phyloP scores from a whole-genome alignment of 2,888 invertebrate genomes.

The Pandemis heparana region DNA sequence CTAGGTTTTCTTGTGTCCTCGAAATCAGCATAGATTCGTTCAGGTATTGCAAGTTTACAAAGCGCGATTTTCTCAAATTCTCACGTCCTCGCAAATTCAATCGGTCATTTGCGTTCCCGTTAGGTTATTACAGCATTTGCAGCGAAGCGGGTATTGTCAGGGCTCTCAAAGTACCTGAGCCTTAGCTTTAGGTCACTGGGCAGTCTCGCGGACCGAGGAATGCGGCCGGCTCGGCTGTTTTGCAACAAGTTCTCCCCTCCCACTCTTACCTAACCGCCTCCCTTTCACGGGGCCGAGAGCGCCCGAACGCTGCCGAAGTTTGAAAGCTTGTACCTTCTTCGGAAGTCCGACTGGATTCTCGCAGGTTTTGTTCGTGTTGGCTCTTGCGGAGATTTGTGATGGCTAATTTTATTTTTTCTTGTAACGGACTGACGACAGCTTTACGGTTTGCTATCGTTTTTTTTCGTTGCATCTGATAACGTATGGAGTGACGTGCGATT shows the following conservation, averaged over 20 bases:
- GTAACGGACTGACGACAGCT: conserved; percentile 38
- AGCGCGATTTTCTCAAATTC: neutral
- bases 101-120: conserved; percentile 28
- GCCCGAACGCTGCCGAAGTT: conserved; percentile 53
- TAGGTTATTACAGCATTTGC: conserved; percentile 18
- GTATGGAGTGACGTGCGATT: conserved; percentile 3
- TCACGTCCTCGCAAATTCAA: conserved; percentile 23
- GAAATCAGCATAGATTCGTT: conserved; percentile 11
- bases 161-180: conserved; percentile 54
- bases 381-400: conserved; percentile 47
- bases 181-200: conserved; percentile 84
- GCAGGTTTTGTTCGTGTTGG: conserved; percentile 55
- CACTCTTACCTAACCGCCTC: conserved; percentile 51
- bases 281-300: conserved; percentile 48
- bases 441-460: conserved; percentile 16
- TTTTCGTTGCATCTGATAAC: conserved; percentile 10
- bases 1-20: neutral
- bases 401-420: conserved; percentile 33
- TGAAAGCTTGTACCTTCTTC: conserved; percentile 61
- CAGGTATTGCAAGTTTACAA: conserved; percentile 11
- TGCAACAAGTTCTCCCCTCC: conserved; percentile 78
- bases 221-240: conserved; percentile 76
- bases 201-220: conserved; percentile 67
- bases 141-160: conserved; percentile 29
- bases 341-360: conserved; percentile 69